These are phyloP conservation scores for Glossosoma conforme DNA, from an alignment of 1,140 invertebrate species.

Conservation along the genomic window DNA sequence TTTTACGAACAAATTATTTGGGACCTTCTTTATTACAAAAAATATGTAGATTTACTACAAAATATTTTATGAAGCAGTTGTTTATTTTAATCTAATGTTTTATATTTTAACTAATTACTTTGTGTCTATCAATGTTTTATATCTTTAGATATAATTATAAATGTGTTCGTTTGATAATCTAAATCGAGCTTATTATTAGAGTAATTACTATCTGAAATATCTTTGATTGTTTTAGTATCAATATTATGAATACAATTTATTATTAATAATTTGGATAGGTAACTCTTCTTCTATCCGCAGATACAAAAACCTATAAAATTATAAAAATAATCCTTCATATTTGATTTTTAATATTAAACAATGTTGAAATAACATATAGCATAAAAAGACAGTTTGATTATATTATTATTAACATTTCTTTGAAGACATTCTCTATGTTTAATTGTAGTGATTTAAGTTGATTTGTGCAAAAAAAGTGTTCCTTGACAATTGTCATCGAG, in stretches of 20 bases:
- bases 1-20: slow-evolving; percentile 18
- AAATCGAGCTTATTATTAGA: slow-evolving; percentile 33
- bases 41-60: slow-evolving; percentile 1
- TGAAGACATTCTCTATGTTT: slow-evolving; percentile 15
- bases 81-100: background rate
- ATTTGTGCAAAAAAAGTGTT: background rate
- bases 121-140: background rate
- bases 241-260: slow-evolving; percentile 2
- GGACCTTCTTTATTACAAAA: slow-evolving; percentile 9
- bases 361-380: slow-evolving; percentile 6
- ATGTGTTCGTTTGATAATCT: slow-evolving; percentile 31
- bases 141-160: slow-evolving; percentile 3
- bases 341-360: slow-evolving; percentile 7
- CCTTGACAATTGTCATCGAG: no score
- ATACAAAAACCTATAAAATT: no score
- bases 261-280: no score
- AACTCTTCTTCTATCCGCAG: no score
- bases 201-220: slow-evolving; percentile 14
- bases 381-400: slow-evolving; percentile 17
- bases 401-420: slow-evolving; percentile 22
- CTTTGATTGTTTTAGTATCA: slow-evolving; percentile 8
- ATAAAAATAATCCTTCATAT: background rate
- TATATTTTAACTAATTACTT: background rate
- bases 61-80: slow-evolving; percentile 2
- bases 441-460: slow-evolving; percentile 13